These are phyloP conservation scores for Papilio aristodemus DNA, from an alignment of 1,140 invertebrate genomes.

Conservation along the genomic window DNA sequence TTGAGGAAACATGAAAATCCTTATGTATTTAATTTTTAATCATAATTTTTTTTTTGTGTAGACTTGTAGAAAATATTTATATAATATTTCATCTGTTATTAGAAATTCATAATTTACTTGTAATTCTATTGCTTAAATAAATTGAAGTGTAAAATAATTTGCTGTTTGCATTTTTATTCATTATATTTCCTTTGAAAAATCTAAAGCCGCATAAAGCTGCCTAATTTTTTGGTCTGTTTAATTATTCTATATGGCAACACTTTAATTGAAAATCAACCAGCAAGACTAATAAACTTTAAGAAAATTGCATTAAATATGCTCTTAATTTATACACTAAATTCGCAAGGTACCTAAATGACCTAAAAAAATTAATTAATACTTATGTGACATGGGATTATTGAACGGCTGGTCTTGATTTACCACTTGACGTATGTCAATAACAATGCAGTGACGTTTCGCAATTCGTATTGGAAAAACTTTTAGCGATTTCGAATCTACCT, in stretches of 20 bases:
- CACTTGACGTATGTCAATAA: constrained; percentile 64
- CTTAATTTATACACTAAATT: background rate
- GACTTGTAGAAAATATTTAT: background rate
- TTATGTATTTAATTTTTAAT: background rate
- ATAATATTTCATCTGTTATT: background rate
- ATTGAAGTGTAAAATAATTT: constrained; percentile 22
- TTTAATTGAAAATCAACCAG: background rate
- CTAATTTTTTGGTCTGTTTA: constrained; percentile 14
- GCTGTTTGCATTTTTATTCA: constrained; percentile 1
- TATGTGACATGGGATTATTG: constrained; percentile 10
- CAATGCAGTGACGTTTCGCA: constrained; percentile 71
- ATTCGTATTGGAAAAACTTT: constrained; percentile 60
- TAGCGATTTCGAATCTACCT: constrained; percentile 69
- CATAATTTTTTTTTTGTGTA: background rate
- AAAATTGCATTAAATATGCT: background rate
- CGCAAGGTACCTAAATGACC: too few relatives aligned
- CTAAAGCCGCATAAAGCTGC: background rate
- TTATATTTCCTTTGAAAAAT: constrained; percentile 29
- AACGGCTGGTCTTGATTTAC: constrained; percentile 3
- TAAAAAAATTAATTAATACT: background rate
- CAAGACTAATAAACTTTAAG: background rate
- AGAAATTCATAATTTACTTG: background rate
- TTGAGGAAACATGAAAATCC: background rate
- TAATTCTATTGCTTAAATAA: constrained; percentile 23
- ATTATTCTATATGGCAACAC: constrained; percentile 11